Evolutionary conservation across 2,888 invertebrate genomes (phyloP).

Genomic region (Flexamia atlantica): DNA sequence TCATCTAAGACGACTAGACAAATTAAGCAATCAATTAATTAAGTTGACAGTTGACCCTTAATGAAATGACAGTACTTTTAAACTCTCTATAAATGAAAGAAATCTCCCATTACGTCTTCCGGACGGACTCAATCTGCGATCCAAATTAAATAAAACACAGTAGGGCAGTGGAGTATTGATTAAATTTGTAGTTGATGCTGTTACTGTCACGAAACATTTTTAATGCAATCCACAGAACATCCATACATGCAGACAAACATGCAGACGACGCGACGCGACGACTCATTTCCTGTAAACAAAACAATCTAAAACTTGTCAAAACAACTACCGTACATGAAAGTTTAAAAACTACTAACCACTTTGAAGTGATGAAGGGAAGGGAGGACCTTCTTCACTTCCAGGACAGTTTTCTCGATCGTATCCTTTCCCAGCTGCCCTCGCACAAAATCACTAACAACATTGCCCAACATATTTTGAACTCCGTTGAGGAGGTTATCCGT

Average conservation of each 20-base stretch:
- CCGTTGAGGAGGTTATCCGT: conserved; percentile 68
- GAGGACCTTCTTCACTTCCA: conserved; percentile 67
- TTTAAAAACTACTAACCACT: conserved; percentile 67
- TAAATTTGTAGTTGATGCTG: no score
- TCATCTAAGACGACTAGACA: no score
- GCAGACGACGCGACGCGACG: not conserved
- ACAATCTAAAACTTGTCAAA: not conserved
- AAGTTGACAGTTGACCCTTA: no score
- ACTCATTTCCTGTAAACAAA: not conserved
- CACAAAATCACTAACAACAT: conserved; percentile 65
- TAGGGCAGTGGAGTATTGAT: no score
- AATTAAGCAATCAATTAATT: no score
- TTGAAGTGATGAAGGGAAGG: conserved; percentile 69
- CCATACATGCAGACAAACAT: not conserved
- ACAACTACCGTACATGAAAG: not conserved
- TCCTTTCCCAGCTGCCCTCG: conserved; percentile 66
- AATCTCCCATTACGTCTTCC: no score
- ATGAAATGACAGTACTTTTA: no score
- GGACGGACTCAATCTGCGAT: no score
- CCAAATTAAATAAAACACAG: no score
- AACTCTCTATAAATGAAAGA: no score
- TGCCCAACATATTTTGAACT: conserved; percentile 67
- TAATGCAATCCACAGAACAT: not conserved
- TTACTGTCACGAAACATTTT: no score
- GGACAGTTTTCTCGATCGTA: conserved; percentile 67